Conservation (phyloP, 2,888 invertebrate genomes). For the Formica aserva region DNA sequence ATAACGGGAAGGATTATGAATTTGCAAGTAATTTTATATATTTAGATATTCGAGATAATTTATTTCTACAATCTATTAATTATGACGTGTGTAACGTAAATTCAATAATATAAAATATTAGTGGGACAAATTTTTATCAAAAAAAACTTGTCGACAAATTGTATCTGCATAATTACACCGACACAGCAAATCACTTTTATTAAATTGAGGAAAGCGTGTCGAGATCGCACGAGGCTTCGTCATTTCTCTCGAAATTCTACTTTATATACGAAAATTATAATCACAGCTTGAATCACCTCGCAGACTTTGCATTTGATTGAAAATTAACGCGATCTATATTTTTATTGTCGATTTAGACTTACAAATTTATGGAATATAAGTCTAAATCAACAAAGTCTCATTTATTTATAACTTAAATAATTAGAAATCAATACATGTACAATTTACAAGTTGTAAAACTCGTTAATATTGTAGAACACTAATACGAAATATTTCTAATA, state of each 20-base stretch:
- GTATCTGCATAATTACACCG: conserved; percentile 58
- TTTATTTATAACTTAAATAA: conserved; percentile 46
- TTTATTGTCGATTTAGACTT: conserved; percentile 45
- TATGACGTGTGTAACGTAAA: neutral
- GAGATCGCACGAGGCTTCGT: conserved; percentile 78
- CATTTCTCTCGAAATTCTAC: conserved; percentile 66
- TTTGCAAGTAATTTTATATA: neutral
- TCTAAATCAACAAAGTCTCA: conserved; percentile 58
- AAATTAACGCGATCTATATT: conserved; percentile 24
- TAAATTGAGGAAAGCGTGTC: conserved; percentile 73
- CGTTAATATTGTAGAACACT: conserved; percentile 15
- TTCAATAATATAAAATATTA: conserved; percentile 18
- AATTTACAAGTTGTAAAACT: neutral
- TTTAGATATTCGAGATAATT: neutral
- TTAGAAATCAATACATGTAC: conserved; percentile 28
- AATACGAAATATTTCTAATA: neutral
- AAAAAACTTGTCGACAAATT: neutral
- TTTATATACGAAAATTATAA: conserved; percentile 79
- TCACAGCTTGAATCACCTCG: conserved; percentile 78
- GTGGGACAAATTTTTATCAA: neutral
- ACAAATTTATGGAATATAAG: conserved; percentile 32
- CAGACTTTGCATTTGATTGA: conserved; percentile 52
- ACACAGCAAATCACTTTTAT: conserved; percentile 69
- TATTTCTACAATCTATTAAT: conserved; percentile 18
- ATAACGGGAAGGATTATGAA: conserved; percentile 3